Evolutionary conservation across 2,113 vertebrate species (phyloP).

Genomic region (Cyphomyrus discorhynchus): DNA sequence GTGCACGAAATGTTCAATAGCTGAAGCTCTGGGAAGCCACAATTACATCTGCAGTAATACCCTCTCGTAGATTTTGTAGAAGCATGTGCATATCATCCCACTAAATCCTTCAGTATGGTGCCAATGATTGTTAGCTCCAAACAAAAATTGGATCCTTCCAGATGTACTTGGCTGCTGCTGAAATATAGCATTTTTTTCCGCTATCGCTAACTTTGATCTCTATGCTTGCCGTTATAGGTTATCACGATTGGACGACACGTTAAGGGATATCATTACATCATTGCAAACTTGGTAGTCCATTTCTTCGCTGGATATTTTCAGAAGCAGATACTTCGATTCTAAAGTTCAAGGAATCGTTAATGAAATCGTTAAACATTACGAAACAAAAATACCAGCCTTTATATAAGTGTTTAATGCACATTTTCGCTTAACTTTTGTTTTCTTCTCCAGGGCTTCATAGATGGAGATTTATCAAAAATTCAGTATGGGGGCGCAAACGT

Average conservation of each 20-base stretch:
- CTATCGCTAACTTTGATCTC: background rate
- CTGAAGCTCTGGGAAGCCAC: background rate
- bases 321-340: background rate
- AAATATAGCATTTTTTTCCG: background rate
- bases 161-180: background rate
- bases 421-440: background rate
- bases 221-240: constrained; percentile 59
- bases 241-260: constrained; percentile 95
- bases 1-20: background rate
- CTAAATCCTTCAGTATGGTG: background rate
- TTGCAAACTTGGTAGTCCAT: constrained; percentile 86
- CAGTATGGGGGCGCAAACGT: constrained; percentile 96
- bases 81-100: background rate
- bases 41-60: background rate
- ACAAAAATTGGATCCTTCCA: background rate
- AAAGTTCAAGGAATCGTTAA: background rate
- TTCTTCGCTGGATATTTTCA: background rate
- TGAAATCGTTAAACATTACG: background rate
- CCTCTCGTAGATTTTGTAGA: background rate
- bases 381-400: background rate
- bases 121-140: background rate
- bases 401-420: background rate
- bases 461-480: constrained; percentile 92
- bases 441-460: constrained; percentile 77
- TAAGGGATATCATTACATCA: constrained; percentile 95